Conservation (phyloP, 2,113 vertebrate genomes). For the Saimiri boliviensis region DNA sequence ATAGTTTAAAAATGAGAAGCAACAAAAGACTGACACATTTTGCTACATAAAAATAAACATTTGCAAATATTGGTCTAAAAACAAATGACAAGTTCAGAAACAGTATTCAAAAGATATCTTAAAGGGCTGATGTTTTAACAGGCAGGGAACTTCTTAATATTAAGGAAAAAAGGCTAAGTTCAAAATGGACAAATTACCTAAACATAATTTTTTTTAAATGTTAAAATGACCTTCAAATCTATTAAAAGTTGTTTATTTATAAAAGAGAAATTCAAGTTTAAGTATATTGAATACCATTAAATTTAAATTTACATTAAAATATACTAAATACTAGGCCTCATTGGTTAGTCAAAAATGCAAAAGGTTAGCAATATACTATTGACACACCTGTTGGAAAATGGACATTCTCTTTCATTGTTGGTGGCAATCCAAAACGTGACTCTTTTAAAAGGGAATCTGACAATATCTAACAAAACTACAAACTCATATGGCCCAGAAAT, state of each 20-base stretch:
- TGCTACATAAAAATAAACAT: not conserved
- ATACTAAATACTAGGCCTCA: not conserved
- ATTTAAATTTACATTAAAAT: not conserved
- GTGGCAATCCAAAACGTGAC: not conserved
- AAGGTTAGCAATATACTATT: not conserved
- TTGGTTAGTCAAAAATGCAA: not conserved
- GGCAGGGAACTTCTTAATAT: not conserved
- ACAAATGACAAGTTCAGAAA: not conserved
- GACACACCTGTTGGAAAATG: not conserved
- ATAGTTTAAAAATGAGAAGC: not conserved
- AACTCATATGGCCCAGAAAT: not conserved
- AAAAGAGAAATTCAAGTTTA: not conserved
- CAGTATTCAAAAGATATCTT: not conserved
- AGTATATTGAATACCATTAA: not conserved
- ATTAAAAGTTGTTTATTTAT: not conserved
- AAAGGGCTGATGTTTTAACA: not conserved
- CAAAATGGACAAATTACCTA: not conserved
- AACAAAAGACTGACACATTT: not conserved
- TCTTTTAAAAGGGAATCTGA: not conserved
- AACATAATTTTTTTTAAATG: not conserved
- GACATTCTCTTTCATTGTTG: not conserved
- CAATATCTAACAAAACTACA: not conserved
- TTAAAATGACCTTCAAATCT: not conserved
- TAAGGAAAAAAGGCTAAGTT: not conserved
- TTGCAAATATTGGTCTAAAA: not conserved